phyloP scores from a whole-genome alignment of 2,113 vertebrate species.

The Oceanodroma tethys region DNA sequence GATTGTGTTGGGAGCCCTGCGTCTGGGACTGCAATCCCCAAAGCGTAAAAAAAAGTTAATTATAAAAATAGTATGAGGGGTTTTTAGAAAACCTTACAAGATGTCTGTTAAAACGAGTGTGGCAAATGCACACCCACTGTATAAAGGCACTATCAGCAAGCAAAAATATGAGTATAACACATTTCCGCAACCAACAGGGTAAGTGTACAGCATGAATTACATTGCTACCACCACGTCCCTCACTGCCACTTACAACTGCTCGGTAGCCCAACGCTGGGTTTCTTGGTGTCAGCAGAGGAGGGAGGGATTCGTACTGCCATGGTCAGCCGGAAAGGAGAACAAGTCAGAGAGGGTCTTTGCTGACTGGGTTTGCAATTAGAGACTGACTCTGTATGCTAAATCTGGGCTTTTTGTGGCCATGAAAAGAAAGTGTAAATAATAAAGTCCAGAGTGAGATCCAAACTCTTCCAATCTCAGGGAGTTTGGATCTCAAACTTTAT shows the following conservation, averaged over 20 bases:
- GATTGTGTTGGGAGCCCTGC: background rate
- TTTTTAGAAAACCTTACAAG: background rate
- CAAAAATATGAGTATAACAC: background rate
- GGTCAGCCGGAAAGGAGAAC: background rate
- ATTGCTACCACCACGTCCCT: background rate
- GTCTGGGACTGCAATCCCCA: background rate
- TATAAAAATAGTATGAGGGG: background rate
- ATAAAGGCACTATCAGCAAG: background rate
- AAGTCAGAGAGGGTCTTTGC: background rate
- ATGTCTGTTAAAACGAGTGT: background rate
- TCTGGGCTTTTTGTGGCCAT: background rate
- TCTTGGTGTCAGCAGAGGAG: background rate
- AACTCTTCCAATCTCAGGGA: background rate
- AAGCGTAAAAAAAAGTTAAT: fast-evolving
- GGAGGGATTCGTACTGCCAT: background rate
- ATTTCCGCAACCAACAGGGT: background rate
- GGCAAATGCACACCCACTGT: background rate
- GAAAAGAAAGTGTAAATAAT: background rate
- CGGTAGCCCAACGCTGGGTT: background rate
- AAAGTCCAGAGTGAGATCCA: background rate
- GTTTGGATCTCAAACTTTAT: background rate
- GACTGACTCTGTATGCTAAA: background rate
- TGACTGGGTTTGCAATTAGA: background rate
- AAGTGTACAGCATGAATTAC: background rate
- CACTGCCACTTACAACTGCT: too few relatives aligned